Base-by-base conservation (phyloP, 2,888 invertebrate species). In the Nebria brevicollis region DNA sequence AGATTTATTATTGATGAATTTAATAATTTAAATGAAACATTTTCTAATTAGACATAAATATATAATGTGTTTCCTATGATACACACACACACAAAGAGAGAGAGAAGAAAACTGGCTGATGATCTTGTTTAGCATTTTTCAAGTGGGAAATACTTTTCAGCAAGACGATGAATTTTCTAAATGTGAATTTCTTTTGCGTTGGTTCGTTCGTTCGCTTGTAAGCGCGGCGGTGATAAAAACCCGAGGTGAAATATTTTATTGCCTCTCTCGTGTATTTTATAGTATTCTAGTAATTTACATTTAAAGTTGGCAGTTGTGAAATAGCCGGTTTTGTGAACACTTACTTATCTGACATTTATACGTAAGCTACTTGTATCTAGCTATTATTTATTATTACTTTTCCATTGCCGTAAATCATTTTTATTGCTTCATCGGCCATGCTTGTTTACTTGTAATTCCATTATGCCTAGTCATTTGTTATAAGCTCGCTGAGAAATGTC, bases 261-360 rank as follows among this genome's bases (percentile, higher is more conserved):
- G 75, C 68, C 70, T 70, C 65, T 54, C 54, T 8, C 54, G 43
- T 72, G 72, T 81, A 81, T 81, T 81, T 81, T 77, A 79, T 79
- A 81, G 77, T 81, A 73, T 81, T 72, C 77, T 41, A 64, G 81
- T 77, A 77, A 81, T 81, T 81, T 81, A 81, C 81, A 81, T 81
- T 81, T 76, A 76, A 81, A 81, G 81, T 81, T 81, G 85, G 86
- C 85, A 85, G 84, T 86, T 86, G 85, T 85, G 84, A 86, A 85
- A 86, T 85, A 84, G 84, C 84, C 85, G 85, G 84, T 84, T 84
- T 85, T 81, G 84, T 83, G 84, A 85, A 86, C 86, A 85, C 85
- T 85, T 86, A 85, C 86, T 87, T 87, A 87, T 87, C 87, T 86
- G 87, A 87, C 87, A 86, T 87, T 87, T 87, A 87, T 86, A 87